These are phyloP conservation scores for Forbesichthys papilliferus DNA, from an alignment of 2,113 vertebrate genomes.

Conservation along the genomic window DNA sequence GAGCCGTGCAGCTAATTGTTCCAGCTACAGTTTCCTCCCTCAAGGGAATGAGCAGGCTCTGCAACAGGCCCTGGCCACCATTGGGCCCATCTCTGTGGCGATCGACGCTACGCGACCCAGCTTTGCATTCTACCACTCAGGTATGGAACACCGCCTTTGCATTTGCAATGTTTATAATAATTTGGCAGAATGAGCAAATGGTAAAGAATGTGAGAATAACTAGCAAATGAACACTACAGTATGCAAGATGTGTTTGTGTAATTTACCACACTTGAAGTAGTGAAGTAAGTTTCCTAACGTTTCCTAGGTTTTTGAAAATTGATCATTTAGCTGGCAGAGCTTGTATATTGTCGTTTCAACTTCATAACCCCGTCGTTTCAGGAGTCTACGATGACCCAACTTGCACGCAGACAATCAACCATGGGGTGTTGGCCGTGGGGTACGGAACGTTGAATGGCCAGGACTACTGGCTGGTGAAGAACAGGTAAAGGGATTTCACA, in stretches of 20 bases:
- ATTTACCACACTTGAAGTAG: background rate
- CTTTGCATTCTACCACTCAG: conserved; percentile 84
- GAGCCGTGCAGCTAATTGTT: conserved; percentile 82
- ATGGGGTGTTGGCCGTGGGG: conserved; percentile 83
- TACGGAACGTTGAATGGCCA: conserved; percentile 81
- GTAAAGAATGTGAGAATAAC: background rate
- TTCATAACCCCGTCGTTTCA: conserved; percentile 44
- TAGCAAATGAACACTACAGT: background rate
- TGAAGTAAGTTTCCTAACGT: no score
- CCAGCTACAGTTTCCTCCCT: conserved; percentile 70
- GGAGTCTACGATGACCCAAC: conserved; percentile 84
- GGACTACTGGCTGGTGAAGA: conserved; percentile 95
- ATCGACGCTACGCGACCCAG: conserved; percentile 79
- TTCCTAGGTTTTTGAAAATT: background rate
- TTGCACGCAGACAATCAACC: conserved; percentile 81
- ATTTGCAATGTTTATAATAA: background rate
- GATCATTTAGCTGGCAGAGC: background rate
- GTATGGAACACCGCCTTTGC: conserved; percentile 58
- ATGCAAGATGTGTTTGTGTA: background rate
- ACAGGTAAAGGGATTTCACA: conserved; percentile 79
- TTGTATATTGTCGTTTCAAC: background rate
- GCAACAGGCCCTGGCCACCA: conserved; percentile 74
- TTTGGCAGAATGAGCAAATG: background rate
- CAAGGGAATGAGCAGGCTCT: conserved; percentile 70
- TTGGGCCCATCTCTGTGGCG: conserved; percentile 87